These are phyloP conservation scores for Mustela lutreola DNA, from an alignment of 2,113 vertebrate genomes.

Conservation along the genomic window DNA sequence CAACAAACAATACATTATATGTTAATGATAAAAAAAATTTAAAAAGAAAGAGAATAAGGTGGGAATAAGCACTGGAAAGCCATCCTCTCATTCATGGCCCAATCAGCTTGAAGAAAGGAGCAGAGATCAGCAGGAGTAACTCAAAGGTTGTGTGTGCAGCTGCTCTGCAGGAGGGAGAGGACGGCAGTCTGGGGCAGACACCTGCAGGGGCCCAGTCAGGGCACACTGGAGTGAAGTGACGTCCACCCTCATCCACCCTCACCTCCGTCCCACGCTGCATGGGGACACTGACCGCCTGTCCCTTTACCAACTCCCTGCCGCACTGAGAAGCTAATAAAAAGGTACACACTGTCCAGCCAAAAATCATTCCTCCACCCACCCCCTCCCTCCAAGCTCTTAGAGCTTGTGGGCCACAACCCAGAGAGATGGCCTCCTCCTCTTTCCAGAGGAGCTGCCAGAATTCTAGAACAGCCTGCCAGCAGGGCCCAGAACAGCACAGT, in stretches of 20 bases:
- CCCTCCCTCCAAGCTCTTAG: neutral
- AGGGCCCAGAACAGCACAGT: neutral
- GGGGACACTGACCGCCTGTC: too few relatives aligned
- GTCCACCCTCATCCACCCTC: neutral
- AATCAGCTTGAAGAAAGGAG: neutral
- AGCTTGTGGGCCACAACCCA: neutral
- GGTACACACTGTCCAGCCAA: neutral
- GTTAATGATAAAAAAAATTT: too few relatives aligned
- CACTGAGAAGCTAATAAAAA: neutral
- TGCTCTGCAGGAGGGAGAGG: neutral
- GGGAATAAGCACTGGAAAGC: neutral
- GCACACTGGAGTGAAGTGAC: neutral
- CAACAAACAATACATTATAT: too few relatives aligned
- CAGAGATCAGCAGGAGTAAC: neutral
- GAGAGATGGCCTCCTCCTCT: neutral
- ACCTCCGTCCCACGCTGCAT: neutral
- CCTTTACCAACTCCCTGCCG: neutral
- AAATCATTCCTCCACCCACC: neutral
- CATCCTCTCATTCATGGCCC: constrained; percentile 7
- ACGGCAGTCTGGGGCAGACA: neutral
- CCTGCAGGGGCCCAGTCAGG: neutral
- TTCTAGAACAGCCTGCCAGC: neutral
- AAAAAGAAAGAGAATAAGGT: neutral
- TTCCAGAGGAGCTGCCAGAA: neutral
- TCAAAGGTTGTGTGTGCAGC: neutral